Evolutionary conservation across 1,140 invertebrate species (phyloP).

Genomic region (Cydia pomonella): DNA sequence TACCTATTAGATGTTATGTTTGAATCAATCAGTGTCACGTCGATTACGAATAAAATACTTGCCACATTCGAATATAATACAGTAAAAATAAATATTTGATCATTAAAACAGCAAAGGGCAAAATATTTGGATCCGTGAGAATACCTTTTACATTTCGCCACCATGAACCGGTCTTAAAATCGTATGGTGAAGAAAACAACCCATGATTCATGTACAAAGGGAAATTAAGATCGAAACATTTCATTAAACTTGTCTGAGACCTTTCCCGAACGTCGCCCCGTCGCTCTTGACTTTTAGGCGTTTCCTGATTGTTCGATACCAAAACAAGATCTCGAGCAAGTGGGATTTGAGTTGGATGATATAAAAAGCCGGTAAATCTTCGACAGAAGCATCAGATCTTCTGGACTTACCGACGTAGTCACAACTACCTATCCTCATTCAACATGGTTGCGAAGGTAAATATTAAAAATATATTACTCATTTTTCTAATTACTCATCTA

Average conservation of each 20-base stretch:
- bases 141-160: not conserved
- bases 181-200: conserved; percentile 11
- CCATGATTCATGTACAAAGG: conserved; percentile 8
- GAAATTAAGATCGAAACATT: conserved; percentile 18
- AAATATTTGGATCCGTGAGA: not conserved
- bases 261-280: conserved; percentile 58
- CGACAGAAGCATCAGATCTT: conserved; percentile 26
- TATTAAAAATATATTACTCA: not conserved
- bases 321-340: conserved; percentile 45
- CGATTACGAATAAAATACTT: no score
- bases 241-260: conserved; percentile 37
- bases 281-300: conserved; percentile 69
- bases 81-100: not conserved
- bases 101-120: not conserved
- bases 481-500: not conserved
- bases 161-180: not conserved
- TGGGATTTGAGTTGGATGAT: conserved; percentile 12
- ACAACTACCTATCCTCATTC: conserved; percentile 33
- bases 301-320: conserved; percentile 66
- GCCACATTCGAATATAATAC: no score
- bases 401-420: conserved; percentile 35
- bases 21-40: no score
- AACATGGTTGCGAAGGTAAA: conserved; percentile 38
- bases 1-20: no score
- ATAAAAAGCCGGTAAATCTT: conserved; percentile 31